Conservation (phyloP, 2,888 invertebrate genomes). For the Plagodis dolabraria region DNA sequence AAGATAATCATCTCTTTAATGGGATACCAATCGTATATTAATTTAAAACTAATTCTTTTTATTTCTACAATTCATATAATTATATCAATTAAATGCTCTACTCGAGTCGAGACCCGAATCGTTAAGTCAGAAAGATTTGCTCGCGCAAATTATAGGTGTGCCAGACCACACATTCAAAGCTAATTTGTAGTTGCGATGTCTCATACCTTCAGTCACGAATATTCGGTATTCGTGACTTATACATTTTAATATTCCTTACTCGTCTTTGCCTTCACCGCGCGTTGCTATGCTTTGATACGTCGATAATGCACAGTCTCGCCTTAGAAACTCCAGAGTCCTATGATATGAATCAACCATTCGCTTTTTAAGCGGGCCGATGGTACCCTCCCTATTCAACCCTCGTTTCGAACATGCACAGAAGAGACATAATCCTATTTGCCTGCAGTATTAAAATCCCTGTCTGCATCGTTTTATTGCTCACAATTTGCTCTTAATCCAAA, state of each 20-base stretch:
- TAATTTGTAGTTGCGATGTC: conserved; percentile 47
- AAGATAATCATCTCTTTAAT: conserved; percentile 18
- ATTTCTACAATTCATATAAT: conserved; percentile 28
- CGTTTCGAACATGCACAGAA: conserved; percentile 24
- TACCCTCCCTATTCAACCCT: conserved; percentile 19
- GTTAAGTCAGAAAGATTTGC: conserved; percentile 26
- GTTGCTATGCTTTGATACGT: conserved; percentile 76
- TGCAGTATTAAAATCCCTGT: conserved; percentile 30
- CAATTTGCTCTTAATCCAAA: conserved; percentile 39
- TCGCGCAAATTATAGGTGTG: conserved; percentile 32
- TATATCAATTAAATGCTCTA: conserved; percentile 25
- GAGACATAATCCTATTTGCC: conserved; percentile 35
- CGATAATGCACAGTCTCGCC: conserved; percentile 53
- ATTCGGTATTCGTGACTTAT: conserved; percentile 69
- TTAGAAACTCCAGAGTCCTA: conserved; percentile 7
- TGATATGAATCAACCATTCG: conserved; percentile 12
- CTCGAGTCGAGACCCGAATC: conserved; percentile 7
- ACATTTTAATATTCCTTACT: conserved; percentile 70
- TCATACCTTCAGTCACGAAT: conserved; percentile 54
- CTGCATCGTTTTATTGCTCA: conserved; percentile 36
- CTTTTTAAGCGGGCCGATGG: conserved; percentile 4
- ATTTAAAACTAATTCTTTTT: conserved; percentile 23
- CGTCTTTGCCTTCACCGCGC: conserved; percentile 50
- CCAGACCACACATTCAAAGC: conserved; percentile 46
- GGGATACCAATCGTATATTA: conserved; percentile 18